Evolutionary conservation across 2,797 vertebrate species (phyloP).

Genomic region (Bovichtus diacanthus): DNA sequence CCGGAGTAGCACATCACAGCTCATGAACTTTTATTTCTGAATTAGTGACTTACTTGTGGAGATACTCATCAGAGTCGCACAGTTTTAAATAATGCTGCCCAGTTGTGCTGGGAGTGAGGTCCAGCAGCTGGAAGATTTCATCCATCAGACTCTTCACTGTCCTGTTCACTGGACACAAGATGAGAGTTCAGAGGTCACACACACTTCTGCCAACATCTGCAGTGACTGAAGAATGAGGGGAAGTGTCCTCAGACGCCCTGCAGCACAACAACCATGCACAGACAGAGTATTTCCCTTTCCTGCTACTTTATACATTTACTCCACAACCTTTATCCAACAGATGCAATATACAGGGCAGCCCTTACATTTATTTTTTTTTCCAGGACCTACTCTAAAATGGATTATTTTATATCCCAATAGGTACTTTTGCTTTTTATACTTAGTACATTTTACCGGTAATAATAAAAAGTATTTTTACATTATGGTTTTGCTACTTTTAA

Average conservation of each 20-base stretch:
- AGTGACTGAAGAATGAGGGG: not conserved
- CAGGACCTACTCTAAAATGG: not conserved
- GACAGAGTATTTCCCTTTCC: not conserved
- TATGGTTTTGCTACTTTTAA: not conserved
- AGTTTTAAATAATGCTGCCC: slow-evolving; percentile 75
- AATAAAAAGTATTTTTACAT: not conserved
- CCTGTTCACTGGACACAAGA: slow-evolving; percentile 71
- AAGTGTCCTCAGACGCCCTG: too few relatives aligned
- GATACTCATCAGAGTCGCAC: slow-evolving; percentile 81
- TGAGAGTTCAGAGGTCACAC: slow-evolving; percentile 42
- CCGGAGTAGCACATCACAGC: not conserved
- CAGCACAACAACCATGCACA: not conserved
- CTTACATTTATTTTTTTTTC: not conserved
- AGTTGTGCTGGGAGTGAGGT: not conserved
- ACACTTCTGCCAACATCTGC: slow-evolving; percentile 21
- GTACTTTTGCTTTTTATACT: not conserved
- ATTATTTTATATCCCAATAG: not conserved
- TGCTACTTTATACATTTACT: not conserved
- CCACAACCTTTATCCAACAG: not conserved
- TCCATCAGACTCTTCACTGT: slow-evolving; percentile 76
- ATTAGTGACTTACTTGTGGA: slow-evolving; percentile 73
- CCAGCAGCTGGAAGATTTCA: slow-evolving; percentile 66
- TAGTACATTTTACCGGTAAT: not conserved
- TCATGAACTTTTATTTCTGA: not conserved
- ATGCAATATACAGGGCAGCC: not conserved